These are phyloP conservation scores for Blera fallax DNA, from an alignment of 2,888 invertebrate species.

Conservation along the genomic window DNA sequence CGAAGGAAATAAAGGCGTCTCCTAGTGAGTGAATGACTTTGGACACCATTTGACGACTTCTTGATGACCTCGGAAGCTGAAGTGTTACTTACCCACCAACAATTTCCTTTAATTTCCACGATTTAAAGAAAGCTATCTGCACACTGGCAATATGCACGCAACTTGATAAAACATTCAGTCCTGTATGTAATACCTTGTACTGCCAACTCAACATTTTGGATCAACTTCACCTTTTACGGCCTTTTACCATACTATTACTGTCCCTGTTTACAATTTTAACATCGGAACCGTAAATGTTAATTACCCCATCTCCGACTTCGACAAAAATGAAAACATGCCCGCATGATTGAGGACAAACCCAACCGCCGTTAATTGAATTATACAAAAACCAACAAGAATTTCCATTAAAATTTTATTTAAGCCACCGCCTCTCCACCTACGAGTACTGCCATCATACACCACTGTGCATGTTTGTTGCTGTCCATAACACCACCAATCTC, in stretches of 20 bases:
- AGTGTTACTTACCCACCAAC: too few relatives aligned
- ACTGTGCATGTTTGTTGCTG: neutral
- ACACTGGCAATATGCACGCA: too few relatives aligned
- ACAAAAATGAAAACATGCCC: conserved; percentile 41
- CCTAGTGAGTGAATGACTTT: too few relatives aligned
- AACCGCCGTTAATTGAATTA: conserved; percentile 53
- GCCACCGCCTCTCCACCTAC: neutral
- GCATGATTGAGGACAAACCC: conserved; percentile 50
- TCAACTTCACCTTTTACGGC: neutral
- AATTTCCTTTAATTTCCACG: too few relatives aligned
- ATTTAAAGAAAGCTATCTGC: too few relatives aligned
- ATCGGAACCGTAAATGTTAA: conserved; percentile 27
- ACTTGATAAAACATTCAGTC: too few relatives aligned
- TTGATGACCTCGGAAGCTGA: too few relatives aligned
- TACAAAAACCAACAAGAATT: conserved; percentile 56
- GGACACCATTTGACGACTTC: too few relatives aligned
- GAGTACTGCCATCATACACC: neutral
- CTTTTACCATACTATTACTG: neutral
- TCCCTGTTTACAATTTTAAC: conserved; percentile 31
- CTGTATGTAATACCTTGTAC: conserved; percentile 31
- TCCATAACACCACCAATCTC: conserved; percentile 32
- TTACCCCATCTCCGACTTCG: conserved; percentile 16
- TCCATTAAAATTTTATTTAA: conserved; percentile 43
- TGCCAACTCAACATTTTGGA: conserved; percentile 21
- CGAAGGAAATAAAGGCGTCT: neutral